Evolutionary conservation across 2,888 invertebrate species (phyloP), one percentile per base, ranked within the genome.

Genomic region (Altica lythri): DNA sequence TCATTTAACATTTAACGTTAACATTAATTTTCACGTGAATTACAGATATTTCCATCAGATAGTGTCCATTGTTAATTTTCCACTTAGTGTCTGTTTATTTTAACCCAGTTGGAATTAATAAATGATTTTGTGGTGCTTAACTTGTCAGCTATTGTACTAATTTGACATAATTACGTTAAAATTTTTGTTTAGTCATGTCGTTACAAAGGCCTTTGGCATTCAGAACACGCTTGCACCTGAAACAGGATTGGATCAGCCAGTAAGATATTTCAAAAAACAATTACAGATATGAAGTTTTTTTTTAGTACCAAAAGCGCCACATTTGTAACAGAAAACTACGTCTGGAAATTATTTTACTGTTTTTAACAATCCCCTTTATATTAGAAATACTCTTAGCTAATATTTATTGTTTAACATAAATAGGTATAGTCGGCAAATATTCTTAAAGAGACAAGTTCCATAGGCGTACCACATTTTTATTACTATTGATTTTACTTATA

Each of bases 51-150:
- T 49, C 42, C 55, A 47, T 30, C 22, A 50, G 55, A 55, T 59
- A 54, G 54, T 46, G 52, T 38, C 62, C 55, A 61, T 49, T 47
- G 61, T 65, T 64, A 62, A 66, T 66, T 66, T 67, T 67, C 68
- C 66, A 67, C 67, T 68, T 67, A 67, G 47, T 59, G 59, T 64
- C 68, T 68, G 68, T 68, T 68, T 67, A 67, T 68, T 66, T 66
- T 63, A 64, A 61, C 55, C 56, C 37, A 49, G 59, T 46, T 17
- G 47, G 52, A 59, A 57, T 59, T 57, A 57, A 60, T 53, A 51
- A 55, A 57, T 47, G 49, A 54, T 48, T 53, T 57, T 53, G 55
- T 53, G 54, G 53, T 51, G 60, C 44, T 51, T 48, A 57, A 50
- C 57, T 60, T 61, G 66, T 64, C 64, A 64, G 57, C 63, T 60